Evolutionary conservation across 1,140 invertebrate genomes (phyloP).

Genomic region (Argopecten irradians): DNA sequence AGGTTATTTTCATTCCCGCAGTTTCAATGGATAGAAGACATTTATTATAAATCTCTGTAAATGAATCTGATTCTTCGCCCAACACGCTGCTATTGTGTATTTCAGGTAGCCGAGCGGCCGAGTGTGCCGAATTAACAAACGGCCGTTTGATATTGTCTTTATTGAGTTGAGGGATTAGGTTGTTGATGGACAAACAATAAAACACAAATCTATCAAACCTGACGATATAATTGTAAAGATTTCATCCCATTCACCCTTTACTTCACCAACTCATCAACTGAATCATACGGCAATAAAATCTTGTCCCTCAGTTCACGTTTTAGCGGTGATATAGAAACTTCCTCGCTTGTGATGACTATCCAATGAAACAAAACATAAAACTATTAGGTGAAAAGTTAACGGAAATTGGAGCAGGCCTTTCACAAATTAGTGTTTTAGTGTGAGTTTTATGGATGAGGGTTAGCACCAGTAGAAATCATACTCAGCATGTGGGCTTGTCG

Average conservation of each 20-base stretch:
- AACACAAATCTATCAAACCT: slow-evolving; percentile 10
- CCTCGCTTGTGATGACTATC: slow-evolving; percentile 5
- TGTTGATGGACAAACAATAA: not conserved
- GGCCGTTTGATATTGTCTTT: slow-evolving; percentile 11
- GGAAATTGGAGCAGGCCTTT: slow-evolving; percentile 42
- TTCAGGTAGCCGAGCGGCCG: not conserved
- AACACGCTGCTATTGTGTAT: not conserved
- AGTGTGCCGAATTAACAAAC: not conserved
- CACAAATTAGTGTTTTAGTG: slow-evolving; percentile 43
- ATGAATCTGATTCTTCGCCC: not conserved
- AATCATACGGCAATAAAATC: not conserved
- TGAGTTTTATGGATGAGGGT: slow-evolving; percentile 46
- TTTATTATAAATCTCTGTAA: not conserved
- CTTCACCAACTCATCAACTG: not conserved
- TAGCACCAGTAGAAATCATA: not conserved
- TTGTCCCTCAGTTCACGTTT: not conserved
- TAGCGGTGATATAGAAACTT: not conserved
- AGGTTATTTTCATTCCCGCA: not conserved
- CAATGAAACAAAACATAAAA: slow-evolving; percentile 33
- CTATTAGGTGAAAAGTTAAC: slow-evolving; percentile 29
- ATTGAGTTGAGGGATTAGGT: not conserved
- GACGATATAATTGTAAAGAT: not conserved
- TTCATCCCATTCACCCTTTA: not conserved
- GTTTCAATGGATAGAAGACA: slow-evolving; percentile 1
- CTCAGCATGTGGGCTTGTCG: slow-evolving; percentile 35